These are phyloP conservation scores for Callimorpha dominula DNA, from an alignment of 2,888 invertebrate species.

Conservation along the genomic window DNA sequence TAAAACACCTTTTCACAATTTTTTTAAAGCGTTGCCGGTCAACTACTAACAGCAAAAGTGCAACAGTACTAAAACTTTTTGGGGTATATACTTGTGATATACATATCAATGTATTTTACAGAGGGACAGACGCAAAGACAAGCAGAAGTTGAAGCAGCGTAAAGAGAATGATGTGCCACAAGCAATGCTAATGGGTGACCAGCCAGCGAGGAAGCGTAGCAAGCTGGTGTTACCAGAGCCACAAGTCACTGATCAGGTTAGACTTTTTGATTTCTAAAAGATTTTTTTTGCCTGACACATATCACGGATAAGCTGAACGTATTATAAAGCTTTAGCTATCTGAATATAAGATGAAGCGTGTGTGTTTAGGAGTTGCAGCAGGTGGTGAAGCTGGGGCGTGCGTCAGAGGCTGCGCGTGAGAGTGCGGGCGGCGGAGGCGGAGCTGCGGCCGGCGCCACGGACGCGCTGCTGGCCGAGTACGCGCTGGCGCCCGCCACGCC, in stretches of 20 bases:
- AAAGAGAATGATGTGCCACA: constrained; percentile 98
- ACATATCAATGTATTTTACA: constrained; percentile 64
- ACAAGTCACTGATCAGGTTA: constrained; percentile 96
- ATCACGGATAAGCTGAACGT: no score
- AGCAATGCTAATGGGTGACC: constrained; percentile 94
- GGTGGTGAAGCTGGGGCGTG: constrained; percentile 96
- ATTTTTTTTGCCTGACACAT: not conserved
- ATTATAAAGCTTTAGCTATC: no score
- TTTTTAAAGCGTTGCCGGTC: no score
- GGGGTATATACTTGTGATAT: no score
- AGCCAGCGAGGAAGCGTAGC: constrained; percentile 96
- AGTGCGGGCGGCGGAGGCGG: constrained; percentile 89
- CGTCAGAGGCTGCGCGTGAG: constrained; percentile 96
- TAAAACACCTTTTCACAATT: no score
- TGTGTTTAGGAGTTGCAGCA: constrained; percentile 91
- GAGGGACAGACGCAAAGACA: constrained; percentile 97
- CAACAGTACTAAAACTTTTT: not conserved
- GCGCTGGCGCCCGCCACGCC: constrained; percentile 90
- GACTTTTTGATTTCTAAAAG: not conserved
- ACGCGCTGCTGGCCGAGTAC: constrained; percentile 96
- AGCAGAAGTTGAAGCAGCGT: constrained; percentile 96
- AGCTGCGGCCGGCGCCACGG: constrained; percentile 89
- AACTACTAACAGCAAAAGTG: not conserved
- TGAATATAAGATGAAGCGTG: not conserved
- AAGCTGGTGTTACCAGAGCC: constrained; percentile 98